Base-by-base conservation (phyloP, 2,888 invertebrate genomes). In the Ormyrus labotus region DNA sequence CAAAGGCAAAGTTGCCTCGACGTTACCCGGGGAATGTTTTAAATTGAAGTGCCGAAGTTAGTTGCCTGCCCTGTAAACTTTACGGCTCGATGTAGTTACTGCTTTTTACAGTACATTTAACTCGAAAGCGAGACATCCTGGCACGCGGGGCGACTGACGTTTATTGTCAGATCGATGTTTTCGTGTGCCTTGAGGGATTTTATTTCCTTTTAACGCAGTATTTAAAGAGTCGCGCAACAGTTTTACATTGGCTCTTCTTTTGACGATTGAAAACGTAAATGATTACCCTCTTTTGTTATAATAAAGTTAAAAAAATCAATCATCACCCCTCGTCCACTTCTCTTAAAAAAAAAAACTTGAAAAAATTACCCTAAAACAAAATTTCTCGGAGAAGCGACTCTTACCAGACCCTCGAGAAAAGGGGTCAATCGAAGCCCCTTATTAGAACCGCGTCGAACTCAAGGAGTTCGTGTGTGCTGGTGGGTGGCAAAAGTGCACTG, bases 371-470 rank as follows among this genome's bases (percentile, higher is more conserved):
- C 34, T 34, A 34, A 34, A 34, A 34, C 3, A 34, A 34, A 34
- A 34, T 34, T 34, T 34, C 4, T 34, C 34, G 2, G 3, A 34
- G 34, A 34, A 34, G 34, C 34, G 34, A 34, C 58, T 6, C 19
- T 11, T n/a, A 48, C 5, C 6, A 45, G 5, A 45, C 5, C 2
- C 57, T 6, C 10, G 60, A 8, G 55, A 78, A 78, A 79, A 50
- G 60, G 67, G 72, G 67, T 78, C 78, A 68, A 68, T 78, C 72
- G 72, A 78, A 73, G 57, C 6, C 34, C 61, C 73, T 58, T 58
- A 58, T 65, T 65, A 73, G 47, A 69, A 69, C 6, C 65, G 19
- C 8, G 19, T 34, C 51, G 4, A 10, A 1, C 19, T 34, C 34
- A 4, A 34, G 5, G 5, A 0, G 34, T 68, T 10, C 2, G 11